Base-by-base conservation (phyloP, 2,888 invertebrate genomes). In the Ametastegia equiseti region DNA sequence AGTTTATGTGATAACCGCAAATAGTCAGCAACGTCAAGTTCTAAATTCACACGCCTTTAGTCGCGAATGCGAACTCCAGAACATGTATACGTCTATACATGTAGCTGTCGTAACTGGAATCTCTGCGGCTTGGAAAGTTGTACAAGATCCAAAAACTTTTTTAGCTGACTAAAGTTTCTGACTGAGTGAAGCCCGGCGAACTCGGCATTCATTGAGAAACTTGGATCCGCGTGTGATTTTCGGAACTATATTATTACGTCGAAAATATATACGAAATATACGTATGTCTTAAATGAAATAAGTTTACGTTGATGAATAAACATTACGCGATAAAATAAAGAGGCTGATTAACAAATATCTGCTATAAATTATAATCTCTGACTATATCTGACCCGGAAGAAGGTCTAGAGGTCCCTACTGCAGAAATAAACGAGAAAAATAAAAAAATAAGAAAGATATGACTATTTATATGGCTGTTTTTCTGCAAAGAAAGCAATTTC, bases 121-220 rank as follows among this genome's bases (percentile, higher is more conserved):
- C 19, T 67, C 13, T 42, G 60, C 1, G 15, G 15, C 15, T 6
- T 5, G 11, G 15, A 23, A 4, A 60, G 60, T 39, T 67, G 36
- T 19, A 7, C 19, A 67, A 67, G 36, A 67, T 23, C 13, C 7
- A 27, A 47, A 71, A 47, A 71, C 71, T 71, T 71, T 71, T 45
- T 6, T 30, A n/a, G n/a, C 71, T 47, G 15, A 71, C 47, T n/a
- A 7, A n/a, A 71, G 30, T n/a, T 71, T 71, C 39, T 4, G 6
- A 65, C 33, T 19, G 19, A 54, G 54, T 7, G 6, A 54, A n/a
- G 9, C 39, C n/a, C 11, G 39, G 23, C 9, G 23, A 67, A 23
- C 67, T 42, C 19, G 19, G 11, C 39, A 39, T 39, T 67, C 67
- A 67, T 67, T 13, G 39, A 23, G n/a, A 11, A 67, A 67, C 39